Base-by-base conservation (phyloP, 2,888 invertebrate species). In the Cerastoderma edule region DNA sequence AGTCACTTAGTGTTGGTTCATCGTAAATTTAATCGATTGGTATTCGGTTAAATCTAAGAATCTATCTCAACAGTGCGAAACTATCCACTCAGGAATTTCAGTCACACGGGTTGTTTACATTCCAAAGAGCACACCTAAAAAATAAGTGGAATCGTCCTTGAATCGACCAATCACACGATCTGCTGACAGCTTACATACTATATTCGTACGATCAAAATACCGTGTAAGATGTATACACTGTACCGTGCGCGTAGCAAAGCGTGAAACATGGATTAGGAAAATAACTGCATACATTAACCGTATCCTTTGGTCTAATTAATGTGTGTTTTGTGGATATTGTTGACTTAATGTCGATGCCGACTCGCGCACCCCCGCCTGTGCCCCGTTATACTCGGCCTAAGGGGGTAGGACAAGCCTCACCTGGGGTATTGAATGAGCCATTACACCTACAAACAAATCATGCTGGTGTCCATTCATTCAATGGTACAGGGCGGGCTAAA, bases 351-450 rank as follows among this genome's bases (percentile, higher is more conserved):
- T 71, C 71, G 39, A 75, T 75, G 33, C 78, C 74, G 28, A 63
- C 71, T 1, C 77, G 81, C 32, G 78, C 76, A 5, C 81, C 81
- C 2, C 81, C 81, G 24, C 82, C 78, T n/a, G 54, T 78, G 24
- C 82, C 82, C 35, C 64, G 82, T 46, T 75, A 78, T 30, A 78
- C 78, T 56, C 72, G 78, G 5, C 2, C 67, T 4, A 63, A 70
- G 56, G 71, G 60, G 53, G 35, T 35, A 44, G 77, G 75, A 22
- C 56, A 68, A 10, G 39, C 32, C 63, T 78, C 76, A 39, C 75
- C 75, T 28, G 79, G 75, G 46, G 75, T 76, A 67, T 78, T 78
- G 39, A 82, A 78, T 50, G 82, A 82, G 53, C 83, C 84, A 32
- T 68, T 81, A 44, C 75, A 78, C 65, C 78, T 76, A 63, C 82